A percentile compares a stretch with the other conserved stretches of the same genome.
phyloP scores from a whole-genome alignment of 2,797 vertebrate genomes.

The Pteropus rufus region DNA sequence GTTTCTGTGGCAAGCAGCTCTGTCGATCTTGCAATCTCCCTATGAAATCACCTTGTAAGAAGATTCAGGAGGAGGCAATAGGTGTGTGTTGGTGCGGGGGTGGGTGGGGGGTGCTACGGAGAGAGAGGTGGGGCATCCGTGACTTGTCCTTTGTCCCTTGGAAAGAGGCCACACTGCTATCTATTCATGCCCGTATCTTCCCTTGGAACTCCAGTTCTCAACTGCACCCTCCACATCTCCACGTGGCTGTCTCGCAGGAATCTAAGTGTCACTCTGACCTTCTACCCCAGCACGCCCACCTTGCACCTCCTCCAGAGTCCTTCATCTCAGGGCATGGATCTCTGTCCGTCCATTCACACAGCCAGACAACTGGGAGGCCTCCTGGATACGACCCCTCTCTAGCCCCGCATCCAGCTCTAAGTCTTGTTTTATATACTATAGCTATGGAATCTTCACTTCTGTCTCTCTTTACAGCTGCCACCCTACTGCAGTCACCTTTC shows the following conservation, averaged over 20 bases:
- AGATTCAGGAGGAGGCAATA: background rate
- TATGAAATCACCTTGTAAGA: background rate
- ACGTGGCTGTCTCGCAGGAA: background rate
- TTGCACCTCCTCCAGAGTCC: background rate
- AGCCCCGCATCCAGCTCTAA: background rate
- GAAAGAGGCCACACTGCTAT: background rate
- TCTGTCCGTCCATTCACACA: background rate
- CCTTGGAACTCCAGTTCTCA: background rate
- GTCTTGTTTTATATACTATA: background rate
- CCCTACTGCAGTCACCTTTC: background rate
- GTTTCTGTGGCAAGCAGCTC: background rate
- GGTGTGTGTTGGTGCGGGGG: no score
- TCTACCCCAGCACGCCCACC: background rate
- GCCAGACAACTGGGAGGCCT: background rate
- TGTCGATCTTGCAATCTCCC: background rate
- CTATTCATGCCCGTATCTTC: fast-evolving
- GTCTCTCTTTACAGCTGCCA: background rate
- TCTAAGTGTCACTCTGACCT: background rate
- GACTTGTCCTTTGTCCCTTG: background rate
- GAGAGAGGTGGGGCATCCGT: background rate
- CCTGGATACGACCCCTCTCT: background rate
- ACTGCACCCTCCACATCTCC: fast-evolving
- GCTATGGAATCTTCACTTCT: background rate
- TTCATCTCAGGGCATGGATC: background rate
- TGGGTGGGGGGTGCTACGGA: background rate